Percentiles rank a stretch among this genome's conserved stretches.
These are phyloP conservation scores for Bombus picipes DNA, from an alignment of 1,140 invertebrate genomes.

Conservation along the genomic window DNA sequence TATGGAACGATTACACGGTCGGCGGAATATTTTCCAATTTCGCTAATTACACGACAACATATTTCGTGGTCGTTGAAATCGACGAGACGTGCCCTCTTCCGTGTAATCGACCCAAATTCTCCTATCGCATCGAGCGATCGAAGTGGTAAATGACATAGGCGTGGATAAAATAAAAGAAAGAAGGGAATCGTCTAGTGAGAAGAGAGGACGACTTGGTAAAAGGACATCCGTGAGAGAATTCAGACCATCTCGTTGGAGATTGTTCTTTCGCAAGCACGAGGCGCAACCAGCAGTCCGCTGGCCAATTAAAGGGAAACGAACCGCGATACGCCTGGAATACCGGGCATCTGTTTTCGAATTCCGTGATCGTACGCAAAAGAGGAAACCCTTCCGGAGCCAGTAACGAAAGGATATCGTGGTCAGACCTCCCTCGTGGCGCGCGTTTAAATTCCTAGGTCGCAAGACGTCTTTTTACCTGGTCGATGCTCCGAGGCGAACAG, in stretches of 20 bases:
- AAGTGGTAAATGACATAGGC: too few relatives aligned
- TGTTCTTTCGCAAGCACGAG: background rate
- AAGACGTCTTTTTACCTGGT: slow-evolving; percentile 44
- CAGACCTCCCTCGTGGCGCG: slow-evolving; percentile 2
- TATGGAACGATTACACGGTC: too few relatives aligned
- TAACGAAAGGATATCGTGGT: slow-evolving; percentile 33
- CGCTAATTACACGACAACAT: too few relatives aligned
- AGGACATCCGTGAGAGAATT: background rate
- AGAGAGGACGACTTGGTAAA: background rate
- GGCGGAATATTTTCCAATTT: too few relatives aligned
- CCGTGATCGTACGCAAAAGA: slow-evolving; percentile 30
- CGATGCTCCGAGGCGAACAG: slow-evolving; percentile 20
- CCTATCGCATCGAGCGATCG: too few relatives aligned
- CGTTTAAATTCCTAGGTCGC: slow-evolving; percentile 47
- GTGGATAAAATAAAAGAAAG: too few relatives aligned
- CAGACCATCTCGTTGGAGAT: background rate
- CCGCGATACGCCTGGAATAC: background rate
- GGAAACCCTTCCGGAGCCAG: background rate
- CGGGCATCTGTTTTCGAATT: slow-evolving; percentile 36
- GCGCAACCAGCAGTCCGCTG: background rate
- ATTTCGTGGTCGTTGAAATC: too few relatives aligned
- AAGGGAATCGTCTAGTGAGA: too few relatives aligned
- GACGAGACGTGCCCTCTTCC: too few relatives aligned
- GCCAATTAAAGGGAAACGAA: slow-evolving; percentile 37
- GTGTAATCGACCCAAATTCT: too few relatives aligned